A percentile compares a stretch with the other conserved stretches of the same genome.
These are phyloP conservation scores for Buphagus erythrorhynchus DNA, from an alignment of 2,797 vertebrate species.

Conservation along the genomic window DNA sequence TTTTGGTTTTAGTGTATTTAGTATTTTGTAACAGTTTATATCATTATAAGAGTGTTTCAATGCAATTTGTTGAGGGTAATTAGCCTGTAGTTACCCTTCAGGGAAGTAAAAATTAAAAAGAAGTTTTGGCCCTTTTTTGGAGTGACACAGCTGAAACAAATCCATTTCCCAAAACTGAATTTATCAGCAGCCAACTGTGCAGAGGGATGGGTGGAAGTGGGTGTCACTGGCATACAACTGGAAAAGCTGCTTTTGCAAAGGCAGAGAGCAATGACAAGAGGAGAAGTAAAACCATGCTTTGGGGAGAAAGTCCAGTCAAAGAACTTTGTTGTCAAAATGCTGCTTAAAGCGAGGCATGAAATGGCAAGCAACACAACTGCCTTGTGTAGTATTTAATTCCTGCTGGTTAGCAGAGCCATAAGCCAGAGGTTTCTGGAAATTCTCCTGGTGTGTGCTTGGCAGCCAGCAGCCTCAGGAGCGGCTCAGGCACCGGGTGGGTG, in stretches of 20 bases:
- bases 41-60: not conserved
- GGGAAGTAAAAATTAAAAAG: not conserved
- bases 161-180: not conserved
- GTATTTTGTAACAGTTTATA: not conserved
- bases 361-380: not conserved
- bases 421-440: not conserved
- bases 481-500: not conserved
- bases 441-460: not conserved
- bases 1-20: not conserved
- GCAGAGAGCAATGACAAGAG: not conserved
- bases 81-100: not conserved
- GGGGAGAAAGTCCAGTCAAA: not conserved
- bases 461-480: not conserved
- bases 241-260: not conserved
- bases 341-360: not conserved
- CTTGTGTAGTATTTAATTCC: not conserved
- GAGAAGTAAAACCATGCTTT: not conserved
- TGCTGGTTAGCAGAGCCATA: not conserved
- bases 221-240: not conserved
- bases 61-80: not conserved
- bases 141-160: not conserved
- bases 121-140: not conserved
- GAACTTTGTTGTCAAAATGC: not conserved
- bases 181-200: not conserved
- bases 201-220: not conserved